Conservation (phyloP, 2,113 vertebrate species). For the Corythornis madagascariensis region DNA sequence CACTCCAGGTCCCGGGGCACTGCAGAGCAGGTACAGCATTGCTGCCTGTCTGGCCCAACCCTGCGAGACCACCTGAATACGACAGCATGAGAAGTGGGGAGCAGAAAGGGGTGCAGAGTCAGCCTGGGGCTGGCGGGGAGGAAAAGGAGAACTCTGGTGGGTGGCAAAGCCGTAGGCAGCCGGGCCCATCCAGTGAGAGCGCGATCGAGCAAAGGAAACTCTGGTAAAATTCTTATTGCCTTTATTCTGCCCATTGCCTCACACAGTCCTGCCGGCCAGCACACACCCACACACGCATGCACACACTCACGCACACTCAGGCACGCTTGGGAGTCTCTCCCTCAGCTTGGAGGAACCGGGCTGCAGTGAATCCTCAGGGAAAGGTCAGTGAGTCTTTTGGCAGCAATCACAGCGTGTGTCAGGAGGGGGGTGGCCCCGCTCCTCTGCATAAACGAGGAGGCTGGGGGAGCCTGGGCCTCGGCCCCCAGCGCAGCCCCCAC, state of each 20-base stretch:
- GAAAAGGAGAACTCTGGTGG: background rate
- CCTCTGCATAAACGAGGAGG: conserved; percentile 72
- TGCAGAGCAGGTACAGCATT: background rate
- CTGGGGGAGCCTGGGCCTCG: background rate
- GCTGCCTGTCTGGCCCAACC: background rate
- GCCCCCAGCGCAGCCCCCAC: conserved; percentile 12
- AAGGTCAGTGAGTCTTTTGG: conserved; percentile 73
- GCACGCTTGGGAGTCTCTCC: conserved; percentile 58
- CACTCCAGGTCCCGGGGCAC: accelerated
- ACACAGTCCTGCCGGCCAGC: conserved; percentile 71
- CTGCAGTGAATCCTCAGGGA: conserved; percentile 51
- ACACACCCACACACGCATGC: conserved; percentile 64
- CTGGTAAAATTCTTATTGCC: conserved; percentile 80
- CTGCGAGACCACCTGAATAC: background rate
- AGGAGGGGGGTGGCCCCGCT: conserved; percentile 55
- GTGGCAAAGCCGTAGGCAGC: background rate
- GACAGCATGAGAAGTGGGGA: background rate
- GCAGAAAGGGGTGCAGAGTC: background rate
- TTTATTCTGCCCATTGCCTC: conserved; percentile 78
- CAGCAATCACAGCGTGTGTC: conserved; percentile 76
- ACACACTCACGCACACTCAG: conserved; percentile 54
- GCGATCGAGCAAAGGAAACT: conserved; percentile 63
- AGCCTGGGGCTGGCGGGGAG: background rate
- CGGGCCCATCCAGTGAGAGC: background rate
- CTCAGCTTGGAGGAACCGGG: conserved; percentile 70